These are phyloP conservation scores for Macrobrachium nipponense DNA, from an alignment of 1,140 invertebrate species.

Conservation along the genomic window DNA sequence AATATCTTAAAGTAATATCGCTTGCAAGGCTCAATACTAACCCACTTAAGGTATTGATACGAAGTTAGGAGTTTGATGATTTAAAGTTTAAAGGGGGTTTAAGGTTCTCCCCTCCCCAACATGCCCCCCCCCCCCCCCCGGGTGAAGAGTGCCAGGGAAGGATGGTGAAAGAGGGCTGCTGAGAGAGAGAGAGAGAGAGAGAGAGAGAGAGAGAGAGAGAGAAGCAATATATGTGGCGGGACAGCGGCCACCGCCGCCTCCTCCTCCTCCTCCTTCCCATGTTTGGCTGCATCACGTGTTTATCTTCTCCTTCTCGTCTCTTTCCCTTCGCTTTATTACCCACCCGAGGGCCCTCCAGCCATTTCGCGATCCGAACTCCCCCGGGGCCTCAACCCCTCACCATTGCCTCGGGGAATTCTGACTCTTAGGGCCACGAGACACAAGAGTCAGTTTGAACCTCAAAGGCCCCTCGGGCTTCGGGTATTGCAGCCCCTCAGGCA, in stretches of 20 bases:
- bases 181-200: background rate
- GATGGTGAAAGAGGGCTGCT: background rate
- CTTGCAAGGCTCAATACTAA: too few species aligned
- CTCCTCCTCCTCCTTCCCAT: constrained; percentile 26
- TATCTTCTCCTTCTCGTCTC: constrained; percentile 57
- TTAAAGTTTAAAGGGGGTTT: too few species aligned
- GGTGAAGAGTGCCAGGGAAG: background rate
- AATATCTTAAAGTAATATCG: too few species aligned
- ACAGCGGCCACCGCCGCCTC: constrained; percentile 7
- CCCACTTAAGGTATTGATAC: too few species aligned
- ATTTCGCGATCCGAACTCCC: constrained; percentile 56
- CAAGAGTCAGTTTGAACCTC: constrained; percentile 47
- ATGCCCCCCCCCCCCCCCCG: too few species aligned
- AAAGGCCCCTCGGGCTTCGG: constrained; percentile 40
- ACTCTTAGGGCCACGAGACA: constrained; percentile 30
- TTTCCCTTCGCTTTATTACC: constrained; percentile 59
- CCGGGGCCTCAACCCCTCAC: constrained; percentile 32
- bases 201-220: constrained; percentile 8
- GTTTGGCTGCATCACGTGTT: constrained; percentile 51
- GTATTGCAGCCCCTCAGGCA: constrained; percentile 56
- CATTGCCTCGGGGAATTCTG: constrained; percentile 34
- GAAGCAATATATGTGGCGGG: constrained; percentile 33
- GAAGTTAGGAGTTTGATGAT: too few species aligned
- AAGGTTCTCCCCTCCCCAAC: too few species aligned
- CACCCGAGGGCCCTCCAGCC: constrained; percentile 55